phyloP scores from a whole-genome alignment of 1,140 invertebrate genomes.

The Theocolax elegans region DNA sequence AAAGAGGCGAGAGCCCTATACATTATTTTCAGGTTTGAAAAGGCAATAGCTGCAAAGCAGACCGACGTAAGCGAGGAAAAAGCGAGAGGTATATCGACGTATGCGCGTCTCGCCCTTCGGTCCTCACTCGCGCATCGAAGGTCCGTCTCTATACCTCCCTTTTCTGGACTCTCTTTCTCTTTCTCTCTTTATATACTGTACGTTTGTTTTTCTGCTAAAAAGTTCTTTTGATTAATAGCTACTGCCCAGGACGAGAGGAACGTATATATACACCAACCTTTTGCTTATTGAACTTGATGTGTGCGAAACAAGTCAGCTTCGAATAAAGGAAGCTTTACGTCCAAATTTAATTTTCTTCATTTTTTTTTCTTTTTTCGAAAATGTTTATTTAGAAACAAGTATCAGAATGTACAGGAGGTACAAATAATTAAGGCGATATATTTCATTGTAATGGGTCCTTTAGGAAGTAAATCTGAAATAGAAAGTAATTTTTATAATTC shows the following conservation, averaged over 20 bases:
- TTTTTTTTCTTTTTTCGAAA: too few relatives aligned
- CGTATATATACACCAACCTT: slow-evolving; percentile 42
- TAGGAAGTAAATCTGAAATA: too few relatives aligned
- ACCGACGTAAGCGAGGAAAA: slow-evolving; percentile 33
- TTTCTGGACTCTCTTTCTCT: background rate
- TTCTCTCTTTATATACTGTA: background rate
- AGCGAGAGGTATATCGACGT: slow-evolving; percentile 24
- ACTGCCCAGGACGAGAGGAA: slow-evolving; percentile 13
- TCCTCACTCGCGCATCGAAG: slow-evolving; percentile 1
- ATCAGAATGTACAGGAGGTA: too few relatives aligned
- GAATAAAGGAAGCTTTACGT: too few relatives aligned
- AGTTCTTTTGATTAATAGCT: slow-evolving; percentile 64
- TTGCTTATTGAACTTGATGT: slow-evolving; percentile 59
- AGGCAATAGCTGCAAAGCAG: slow-evolving; percentile 25
- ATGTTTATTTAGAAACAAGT: too few relatives aligned
- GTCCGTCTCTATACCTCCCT: background rate
- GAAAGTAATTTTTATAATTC: too few relatives aligned
- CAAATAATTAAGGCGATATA: too few relatives aligned
- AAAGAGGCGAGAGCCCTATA: slow-evolving; percentile 26
- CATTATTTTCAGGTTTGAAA: slow-evolving; percentile 39
- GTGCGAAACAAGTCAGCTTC: too few relatives aligned
- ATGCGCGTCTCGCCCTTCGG: slow-evolving; percentile 22
- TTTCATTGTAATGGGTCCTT: too few relatives aligned
- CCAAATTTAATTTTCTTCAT: too few relatives aligned
- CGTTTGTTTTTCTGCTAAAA: slow-evolving; percentile 51